A percentile compares a stretch with the other conserved stretches of the same genome.
Evolutionary conservation across 2,797 vertebrate genomes (phyloP).

Genomic region (Acanthis flammea): DNA sequence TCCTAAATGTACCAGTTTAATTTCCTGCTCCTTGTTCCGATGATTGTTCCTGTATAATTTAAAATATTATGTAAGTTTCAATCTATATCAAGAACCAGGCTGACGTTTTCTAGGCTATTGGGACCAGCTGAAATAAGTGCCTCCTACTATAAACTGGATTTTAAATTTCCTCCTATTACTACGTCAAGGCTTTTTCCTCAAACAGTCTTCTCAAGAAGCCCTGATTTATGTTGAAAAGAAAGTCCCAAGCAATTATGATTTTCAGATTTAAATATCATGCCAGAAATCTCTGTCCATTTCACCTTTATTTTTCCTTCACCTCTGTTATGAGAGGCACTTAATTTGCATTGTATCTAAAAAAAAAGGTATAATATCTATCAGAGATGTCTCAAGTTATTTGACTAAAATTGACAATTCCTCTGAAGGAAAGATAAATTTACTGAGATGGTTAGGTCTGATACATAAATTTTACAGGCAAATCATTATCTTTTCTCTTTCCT

Average conservation of each 20-base stretch:
- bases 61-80: not conserved
- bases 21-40: not conserved
- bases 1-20: not conserved
- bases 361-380: not conserved
- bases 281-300: not conserved
- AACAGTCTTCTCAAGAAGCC: not conserved
- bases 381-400: not conserved
- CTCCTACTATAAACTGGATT: not conserved
- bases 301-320: not conserved
- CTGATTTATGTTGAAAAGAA: not conserved
- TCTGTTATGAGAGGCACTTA: not conserved
- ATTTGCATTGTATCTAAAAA: not conserved
- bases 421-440: not conserved
- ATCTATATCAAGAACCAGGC: not conserved
- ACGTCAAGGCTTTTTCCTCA: not conserved
- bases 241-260: not conserved
- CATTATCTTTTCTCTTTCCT: not conserved
- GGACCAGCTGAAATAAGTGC: not conserved
- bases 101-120: not conserved
- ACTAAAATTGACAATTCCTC: not conserved
- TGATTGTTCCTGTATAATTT: not conserved
- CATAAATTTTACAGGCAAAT: not conserved
- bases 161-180: not conserved
- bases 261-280: not conserved
- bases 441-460: not conserved